phyloP scores from a whole-genome alignment of 2,797 vertebrate species.

The Phoebastria nigripes region DNA sequence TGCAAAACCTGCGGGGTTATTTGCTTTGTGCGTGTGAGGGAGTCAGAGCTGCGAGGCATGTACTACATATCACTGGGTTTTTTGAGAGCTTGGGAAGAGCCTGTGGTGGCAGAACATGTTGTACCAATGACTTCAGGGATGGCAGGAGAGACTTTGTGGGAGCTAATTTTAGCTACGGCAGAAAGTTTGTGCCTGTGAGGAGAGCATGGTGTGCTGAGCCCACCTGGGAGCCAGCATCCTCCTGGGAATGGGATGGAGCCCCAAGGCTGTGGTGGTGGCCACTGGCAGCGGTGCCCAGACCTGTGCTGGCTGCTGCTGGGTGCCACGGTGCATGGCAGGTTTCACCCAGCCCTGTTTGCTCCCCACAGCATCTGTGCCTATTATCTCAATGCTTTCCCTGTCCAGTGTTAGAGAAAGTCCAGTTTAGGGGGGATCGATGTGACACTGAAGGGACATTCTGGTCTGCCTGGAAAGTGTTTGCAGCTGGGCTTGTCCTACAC shows the following conservation, averaged over 20 bases:
- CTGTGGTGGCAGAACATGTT: conserved; percentile 31
- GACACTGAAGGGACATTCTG: neutral
- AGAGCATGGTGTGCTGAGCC: neutral
- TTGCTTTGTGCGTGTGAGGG: neutral
- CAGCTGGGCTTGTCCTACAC: neutral
- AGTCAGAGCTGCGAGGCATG: neutral
- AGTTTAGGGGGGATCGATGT: neutral
- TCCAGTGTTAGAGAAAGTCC: neutral
- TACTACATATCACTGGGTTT: neutral
- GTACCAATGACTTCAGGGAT: conserved; percentile 26
- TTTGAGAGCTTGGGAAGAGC: conserved; percentile 24
- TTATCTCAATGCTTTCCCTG: neutral
- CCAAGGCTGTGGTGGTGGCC: neutral
- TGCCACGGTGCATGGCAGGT: neutral
- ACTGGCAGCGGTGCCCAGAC: neutral
- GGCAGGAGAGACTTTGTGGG: neutral
- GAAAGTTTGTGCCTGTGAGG: neutral
- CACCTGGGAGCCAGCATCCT: neutral
- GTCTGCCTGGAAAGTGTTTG: neutral
- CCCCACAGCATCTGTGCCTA: neutral
- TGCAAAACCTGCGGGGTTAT: neutral
- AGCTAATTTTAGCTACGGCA: conserved; percentile 1
- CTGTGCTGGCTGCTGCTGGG: neutral
- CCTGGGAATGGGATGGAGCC: neutral
- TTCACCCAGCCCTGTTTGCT: neutral